Base-by-base conservation (phyloP, 2,888 invertebrate species). In the Pristionchus mayeri region DNA sequence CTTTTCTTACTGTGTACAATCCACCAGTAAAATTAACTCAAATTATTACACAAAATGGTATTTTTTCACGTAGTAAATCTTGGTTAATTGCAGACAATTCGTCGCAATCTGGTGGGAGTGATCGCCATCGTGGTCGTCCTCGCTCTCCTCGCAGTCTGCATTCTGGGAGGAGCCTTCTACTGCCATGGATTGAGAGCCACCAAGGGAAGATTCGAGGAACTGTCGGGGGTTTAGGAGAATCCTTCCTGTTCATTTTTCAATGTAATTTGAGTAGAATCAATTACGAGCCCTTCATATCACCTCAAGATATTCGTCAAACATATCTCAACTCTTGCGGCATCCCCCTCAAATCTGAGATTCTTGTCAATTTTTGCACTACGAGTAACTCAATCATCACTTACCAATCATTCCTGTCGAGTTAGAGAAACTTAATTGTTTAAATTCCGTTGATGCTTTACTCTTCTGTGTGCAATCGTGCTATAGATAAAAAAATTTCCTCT, bases 111-210 rank as follows among this genome's bases (percentile, higher is more conserved):
- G 50, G 57, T 85, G 3, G 82, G 76, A 7, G 87, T 88, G n/a
- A 84, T 89, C 2, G 84, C 86, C 11, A 37, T 84, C 44, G 84
- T 87, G 6, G 84, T 84, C 9, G 57, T 63, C 16, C 75, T 87
- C 16, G 85, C 87, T 4, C 76, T 87, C 1, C 75, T 85, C 50
- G 86, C 85, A 4, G 87, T 87, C 6, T 76, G 54, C 18, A 27
- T 60, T 1, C 54, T 80, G 21, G 91, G 91, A 13, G 88, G 91
- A 4, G 87, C 89, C 34, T 91, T 92, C 85, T 92, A 90, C 75
- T 86, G 88, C 30, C 91, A 90, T 75, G 92, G 91, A 37, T 81
- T 88, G 81, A 86, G 87, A 85, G 88, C 89, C 30, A 91, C 90
- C 0, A 91, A 90, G 82, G 91, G 91, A 67, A 86, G 91, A 60